Evolutionary conservation across 2,113 vertebrate genomes (phyloP).

Genomic region (Mungos mungo): DNA sequence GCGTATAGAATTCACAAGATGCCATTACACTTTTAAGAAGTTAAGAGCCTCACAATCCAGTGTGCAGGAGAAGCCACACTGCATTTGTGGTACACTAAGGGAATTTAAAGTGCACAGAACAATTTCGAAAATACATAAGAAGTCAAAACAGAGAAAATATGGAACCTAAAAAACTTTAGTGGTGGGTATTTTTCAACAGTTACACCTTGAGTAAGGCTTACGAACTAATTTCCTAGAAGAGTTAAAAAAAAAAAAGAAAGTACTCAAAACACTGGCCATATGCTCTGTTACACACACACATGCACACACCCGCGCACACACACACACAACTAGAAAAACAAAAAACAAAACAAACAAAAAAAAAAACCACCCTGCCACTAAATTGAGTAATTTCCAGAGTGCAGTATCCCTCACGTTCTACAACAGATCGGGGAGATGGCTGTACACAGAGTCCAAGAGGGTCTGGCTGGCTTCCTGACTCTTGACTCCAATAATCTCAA

Average conservation of each 20-base stretch:
- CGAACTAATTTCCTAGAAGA: conserved; percentile 56
- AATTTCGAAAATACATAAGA: conserved; percentile 69
- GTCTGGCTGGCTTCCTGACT: conserved; percentile 99
- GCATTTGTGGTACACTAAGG: conserved; percentile 67
- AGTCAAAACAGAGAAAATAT: conserved; percentile 51
- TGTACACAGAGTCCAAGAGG: conserved; percentile 97
- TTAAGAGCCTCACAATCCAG: conserved; percentile 25
- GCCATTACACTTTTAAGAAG: conserved; percentile 18
- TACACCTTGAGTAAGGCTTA: conserved; percentile 54
- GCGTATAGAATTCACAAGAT: conserved; percentile 51
- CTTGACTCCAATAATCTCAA: conserved; percentile 97
- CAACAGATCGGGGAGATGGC: conserved; percentile 95
- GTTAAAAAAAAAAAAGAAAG: conserved; percentile 55
- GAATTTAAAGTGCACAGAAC: conserved; percentile 83
- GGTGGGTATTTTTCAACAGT: conserved; percentile 72
- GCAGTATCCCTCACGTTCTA: conserved; percentile 79
- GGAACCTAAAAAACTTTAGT: conserved; percentile 67
- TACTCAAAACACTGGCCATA: conserved; percentile 84
- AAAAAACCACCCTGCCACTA: conserved; percentile 53
- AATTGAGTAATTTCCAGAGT: conserved; percentile 74
- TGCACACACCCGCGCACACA: background rate
- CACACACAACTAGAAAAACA: background rate
- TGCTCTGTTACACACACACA: conserved; percentile 66
- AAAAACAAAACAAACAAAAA: conserved; percentile 60
- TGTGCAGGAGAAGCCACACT: conserved; percentile 40